phyloP scores from a whole-genome alignment of 2,113 vertebrate genomes.

The Prunella fulvescens region DNA sequence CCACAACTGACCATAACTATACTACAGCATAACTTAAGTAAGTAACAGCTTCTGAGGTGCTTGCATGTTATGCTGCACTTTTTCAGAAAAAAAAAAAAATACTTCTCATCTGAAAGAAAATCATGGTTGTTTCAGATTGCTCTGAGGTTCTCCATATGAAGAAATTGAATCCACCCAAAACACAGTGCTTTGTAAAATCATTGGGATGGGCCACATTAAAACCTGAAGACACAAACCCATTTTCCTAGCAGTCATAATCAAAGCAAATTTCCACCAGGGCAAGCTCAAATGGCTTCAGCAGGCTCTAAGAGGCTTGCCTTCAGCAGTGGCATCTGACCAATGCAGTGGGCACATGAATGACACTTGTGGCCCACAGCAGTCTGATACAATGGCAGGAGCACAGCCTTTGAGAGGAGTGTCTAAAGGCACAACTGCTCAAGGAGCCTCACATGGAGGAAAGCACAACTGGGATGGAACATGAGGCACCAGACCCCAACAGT shows the following conservation, averaged over 20 bases:
- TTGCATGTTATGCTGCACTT: background rate
- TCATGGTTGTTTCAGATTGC: background rate
- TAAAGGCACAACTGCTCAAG: background rate
- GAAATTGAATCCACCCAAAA: background rate
- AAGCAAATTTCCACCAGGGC: background rate
- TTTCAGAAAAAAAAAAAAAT: background rate
- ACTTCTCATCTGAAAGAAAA: background rate
- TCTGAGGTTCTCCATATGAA: background rate
- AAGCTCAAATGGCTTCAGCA: background rate
- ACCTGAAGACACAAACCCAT: background rate
- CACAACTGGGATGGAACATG: background rate
- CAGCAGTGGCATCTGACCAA: background rate
- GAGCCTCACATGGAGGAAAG: background rate
- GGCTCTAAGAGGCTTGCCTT: background rate
- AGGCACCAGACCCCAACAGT: background rate
- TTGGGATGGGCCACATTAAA: background rate
- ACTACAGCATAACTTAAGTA: background rate
- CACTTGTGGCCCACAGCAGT: background rate
- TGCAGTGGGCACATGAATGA: background rate
- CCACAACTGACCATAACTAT: background rate
- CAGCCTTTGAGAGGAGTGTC: background rate
- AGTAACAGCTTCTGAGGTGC: background rate
- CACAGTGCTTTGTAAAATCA: background rate
- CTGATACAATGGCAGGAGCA: background rate
- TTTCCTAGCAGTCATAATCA: background rate